Conservation (phyloP, 2,888 invertebrate species). For the Oegoconia quadripuncta region DNA sequence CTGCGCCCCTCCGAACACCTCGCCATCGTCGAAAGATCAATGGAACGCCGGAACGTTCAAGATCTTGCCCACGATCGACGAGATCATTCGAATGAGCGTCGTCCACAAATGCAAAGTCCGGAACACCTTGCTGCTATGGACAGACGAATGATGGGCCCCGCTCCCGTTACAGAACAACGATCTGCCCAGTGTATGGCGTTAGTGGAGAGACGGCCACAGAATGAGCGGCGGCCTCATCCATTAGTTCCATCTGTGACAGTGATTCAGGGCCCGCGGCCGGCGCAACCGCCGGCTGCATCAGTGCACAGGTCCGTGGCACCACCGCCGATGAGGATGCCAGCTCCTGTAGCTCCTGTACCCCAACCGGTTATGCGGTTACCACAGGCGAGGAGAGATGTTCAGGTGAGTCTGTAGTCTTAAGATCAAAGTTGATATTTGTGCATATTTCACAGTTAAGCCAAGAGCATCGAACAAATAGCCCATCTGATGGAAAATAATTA, state of each 20-base stretch:
- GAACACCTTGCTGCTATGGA: neutral
- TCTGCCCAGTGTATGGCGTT: neutral
- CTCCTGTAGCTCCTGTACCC: slow-evolving; percentile 50
- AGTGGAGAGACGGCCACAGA: slow-evolving; percentile 19
- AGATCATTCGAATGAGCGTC: neutral
- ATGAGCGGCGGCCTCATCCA: slow-evolving; percentile 49
- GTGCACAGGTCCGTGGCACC: slow-evolving; percentile 57
- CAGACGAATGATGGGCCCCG: neutral
- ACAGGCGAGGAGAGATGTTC: slow-evolving; percentile 60
- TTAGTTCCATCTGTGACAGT: slow-evolving; percentile 53
- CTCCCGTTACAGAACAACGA: neutral
- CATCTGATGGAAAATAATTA: no score
- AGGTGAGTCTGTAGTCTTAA: slow-evolving; percentile 45
- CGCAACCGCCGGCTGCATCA: slow-evolving; percentile 42
- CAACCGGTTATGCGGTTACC: slow-evolving; percentile 49
- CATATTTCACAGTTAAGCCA: no score
- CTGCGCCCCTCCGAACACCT: slow-evolving; percentile 64
- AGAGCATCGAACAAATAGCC: no score
- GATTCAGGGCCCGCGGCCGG: slow-evolving; percentile 46
- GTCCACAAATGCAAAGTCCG: neutral
- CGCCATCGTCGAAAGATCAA: slow-evolving; percentile 49
- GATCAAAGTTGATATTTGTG: no score
- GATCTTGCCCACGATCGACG: neutral
- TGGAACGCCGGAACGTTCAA: slow-evolving; percentile 5
- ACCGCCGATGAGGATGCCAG: slow-evolving; percentile 61